Base-by-base conservation (phyloP, 2,797 vertebrate species). In the Anabacerthia variegaticeps region DNA sequence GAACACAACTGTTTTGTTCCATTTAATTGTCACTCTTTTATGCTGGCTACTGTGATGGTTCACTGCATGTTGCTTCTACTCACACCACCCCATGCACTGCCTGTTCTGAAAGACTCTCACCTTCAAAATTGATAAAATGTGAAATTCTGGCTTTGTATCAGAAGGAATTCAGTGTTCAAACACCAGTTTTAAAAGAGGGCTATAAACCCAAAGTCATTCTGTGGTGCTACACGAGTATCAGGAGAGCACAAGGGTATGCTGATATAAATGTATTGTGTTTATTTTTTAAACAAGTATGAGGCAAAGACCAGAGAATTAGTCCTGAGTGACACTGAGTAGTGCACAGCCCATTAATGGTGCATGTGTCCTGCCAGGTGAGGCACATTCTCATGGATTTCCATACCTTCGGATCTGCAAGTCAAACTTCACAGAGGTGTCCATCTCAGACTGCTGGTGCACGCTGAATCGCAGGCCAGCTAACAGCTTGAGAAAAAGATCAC, bases 391-490 rank as follows among this genome's bases (percentile, higher is more conserved):
- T 7, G 36, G 48, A 43, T 73, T 79, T 87, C 68, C 83, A 3
- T 98, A 99, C 99, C 99, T 99, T 95, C 98, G 98, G 20, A 99
- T 99, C 74, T 99, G 99, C 80, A 99, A 96, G 85, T 99, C 98
- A 76, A 99, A 99, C 97, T 98, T 99, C 74, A 99, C 99, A 1
- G 98, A 98, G 1, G 99, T 99, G 95, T 99, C 99, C 95, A 99
- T 99, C 92, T 99, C 99, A 6, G 99, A 99, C 46, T 99, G 98
- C 96, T 99, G 99, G 88, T 99, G 99, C 8, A 99, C 99, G 0
- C 99, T 99, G 97, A 99, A 99, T 56, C 98, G 98, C 88, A 99
- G 95, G 65, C 99, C 98, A 44, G 99, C 99, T 77, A 98, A 71
- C 24, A 99, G 97, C 99, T 99, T 48, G 26, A 79, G 55, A 9